Base-by-base conservation (phyloP, 2,797 vertebrate genomes). In the Spondyliosoma cantharus region DNA sequence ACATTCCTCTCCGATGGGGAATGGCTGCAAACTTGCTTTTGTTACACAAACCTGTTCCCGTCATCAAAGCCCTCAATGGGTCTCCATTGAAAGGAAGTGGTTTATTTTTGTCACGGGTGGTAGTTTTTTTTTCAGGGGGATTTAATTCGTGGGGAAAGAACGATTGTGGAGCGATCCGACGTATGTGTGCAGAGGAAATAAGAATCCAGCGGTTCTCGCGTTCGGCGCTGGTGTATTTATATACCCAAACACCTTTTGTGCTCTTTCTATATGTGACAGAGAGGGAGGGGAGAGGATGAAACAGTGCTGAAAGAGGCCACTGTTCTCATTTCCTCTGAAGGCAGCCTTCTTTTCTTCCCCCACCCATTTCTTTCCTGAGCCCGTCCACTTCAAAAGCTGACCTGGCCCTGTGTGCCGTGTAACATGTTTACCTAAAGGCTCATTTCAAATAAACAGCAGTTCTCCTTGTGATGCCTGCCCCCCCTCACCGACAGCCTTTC, bases 361-460 rank as follows among this genome's bases (percentile, higher is more conserved):
- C 91, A 76, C 91, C 90, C 90, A 73, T 90, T 92, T 93, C 85
- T 92, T 91, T 86, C 89, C 86, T 61, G 77, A 89, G 86, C 86
- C 80, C 77, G 43, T 90, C 90, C 88, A 94, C 94, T 94, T 95
- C 94, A 95, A 94, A 95, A 67, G 88, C 90, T 91, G 92, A 93
- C 90, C 91, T 81, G 84, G 90, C 86, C 88, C 90, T 87, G 89
- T 93, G 90, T 89, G 90, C 91, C 80, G 68, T 93, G 92, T 91
- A 92, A 91, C 89, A 66, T 91, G 93, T 94, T 94, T 93, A 94
- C 91, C 88, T 91, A 92, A 94, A 92, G 91, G 87, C 91, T 94
- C 85, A 60, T 91, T 94, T 94, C 87, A 94, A 95, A 95, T 93
- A 95, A 95, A 95, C 93, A 94, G 87, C 85, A 76, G 86, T 85